These are phyloP conservation scores for Labrus mixtus DNA, from an alignment of 2,113 vertebrate species.

Conservation along the genomic window DNA sequence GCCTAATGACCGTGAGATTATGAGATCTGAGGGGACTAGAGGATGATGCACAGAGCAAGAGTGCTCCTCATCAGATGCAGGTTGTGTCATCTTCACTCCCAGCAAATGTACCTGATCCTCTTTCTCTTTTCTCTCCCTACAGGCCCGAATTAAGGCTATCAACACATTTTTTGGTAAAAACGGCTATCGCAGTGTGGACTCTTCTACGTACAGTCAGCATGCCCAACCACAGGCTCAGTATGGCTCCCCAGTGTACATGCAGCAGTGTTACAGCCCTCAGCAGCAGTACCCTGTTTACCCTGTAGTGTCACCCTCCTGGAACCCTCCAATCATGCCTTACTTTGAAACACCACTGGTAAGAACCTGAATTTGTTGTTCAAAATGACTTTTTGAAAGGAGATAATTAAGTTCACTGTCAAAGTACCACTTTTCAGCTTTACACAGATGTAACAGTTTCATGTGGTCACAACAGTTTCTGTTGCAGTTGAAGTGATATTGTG, in stretches of 20 bases:
- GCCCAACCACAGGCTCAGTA: slow-evolving; percentile 90
- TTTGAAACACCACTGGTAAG: slow-evolving; percentile 98
- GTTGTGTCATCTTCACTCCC: neutral
- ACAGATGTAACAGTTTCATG: neutral
- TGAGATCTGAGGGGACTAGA: slow-evolving; percentile 84
- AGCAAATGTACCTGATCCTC: neutral
- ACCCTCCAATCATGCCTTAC: slow-evolving; percentile 91
- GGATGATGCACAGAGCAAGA: neutral
- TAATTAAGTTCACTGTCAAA: neutral
- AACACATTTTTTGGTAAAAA: slow-evolving; percentile 99
- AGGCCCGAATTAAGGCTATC: slow-evolving; percentile 99
- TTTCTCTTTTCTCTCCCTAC: neutral
- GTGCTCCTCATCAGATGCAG: neutral
- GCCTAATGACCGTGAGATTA: slow-evolving; percentile 85
- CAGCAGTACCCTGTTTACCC: slow-evolving; percentile 97
- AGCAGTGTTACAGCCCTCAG: slow-evolving; percentile 91
- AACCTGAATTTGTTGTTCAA: neutral
- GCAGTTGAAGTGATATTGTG: neutral
- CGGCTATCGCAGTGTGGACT: slow-evolving; percentile 91
- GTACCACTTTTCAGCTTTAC: neutral
- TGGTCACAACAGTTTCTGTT: neutral
- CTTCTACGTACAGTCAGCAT: slow-evolving; percentile 89
- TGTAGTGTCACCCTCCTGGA: slow-evolving; percentile 94
- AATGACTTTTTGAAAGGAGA: neutral
- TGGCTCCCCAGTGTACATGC: slow-evolving; percentile 93